phyloP scores from a whole-genome alignment of 2,797 vertebrate genomes.

The Spinus pinus region DNA sequence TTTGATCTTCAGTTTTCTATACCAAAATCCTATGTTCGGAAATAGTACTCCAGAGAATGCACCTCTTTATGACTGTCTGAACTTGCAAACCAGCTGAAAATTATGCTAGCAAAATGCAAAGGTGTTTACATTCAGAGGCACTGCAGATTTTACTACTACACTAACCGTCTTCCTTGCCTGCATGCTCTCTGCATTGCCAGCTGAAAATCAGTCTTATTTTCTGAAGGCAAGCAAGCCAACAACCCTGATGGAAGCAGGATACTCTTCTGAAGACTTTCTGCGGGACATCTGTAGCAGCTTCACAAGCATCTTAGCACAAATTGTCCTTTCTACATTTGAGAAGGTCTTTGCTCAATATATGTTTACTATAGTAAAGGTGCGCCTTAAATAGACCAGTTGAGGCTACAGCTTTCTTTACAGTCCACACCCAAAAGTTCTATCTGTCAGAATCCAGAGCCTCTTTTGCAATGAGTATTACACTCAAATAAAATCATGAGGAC shows the following conservation, averaged over 20 bases:
- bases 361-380: not conserved
- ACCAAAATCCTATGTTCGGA: not conserved
- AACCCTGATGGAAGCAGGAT: not conserved
- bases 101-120: not conserved
- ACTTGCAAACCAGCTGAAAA: not conserved
- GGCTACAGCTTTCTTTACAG: not conserved
- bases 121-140: not conserved
- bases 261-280: not conserved
- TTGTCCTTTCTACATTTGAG: not conserved
- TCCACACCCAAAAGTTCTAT: not conserved
- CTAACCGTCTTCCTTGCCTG: not conserved
- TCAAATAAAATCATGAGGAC: not conserved
- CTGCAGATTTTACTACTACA: rapidly evolving
- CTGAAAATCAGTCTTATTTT: not conserved
- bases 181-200: rapidly evolving
- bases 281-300: not conserved
- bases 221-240: not conserved
- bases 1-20: not conserved
- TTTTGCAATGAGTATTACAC: not conserved
- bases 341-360: not conserved
- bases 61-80: not conserved
- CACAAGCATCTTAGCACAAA: not conserved
- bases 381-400: rapidly evolving
- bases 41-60: not conserved
- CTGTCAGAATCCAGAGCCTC: not conserved